Percentiles rank a stretch among this genome's conserved stretches.
phyloP scores from a whole-genome alignment of 2,888 invertebrate species.

The Tetramorium bicarinatum region DNA sequence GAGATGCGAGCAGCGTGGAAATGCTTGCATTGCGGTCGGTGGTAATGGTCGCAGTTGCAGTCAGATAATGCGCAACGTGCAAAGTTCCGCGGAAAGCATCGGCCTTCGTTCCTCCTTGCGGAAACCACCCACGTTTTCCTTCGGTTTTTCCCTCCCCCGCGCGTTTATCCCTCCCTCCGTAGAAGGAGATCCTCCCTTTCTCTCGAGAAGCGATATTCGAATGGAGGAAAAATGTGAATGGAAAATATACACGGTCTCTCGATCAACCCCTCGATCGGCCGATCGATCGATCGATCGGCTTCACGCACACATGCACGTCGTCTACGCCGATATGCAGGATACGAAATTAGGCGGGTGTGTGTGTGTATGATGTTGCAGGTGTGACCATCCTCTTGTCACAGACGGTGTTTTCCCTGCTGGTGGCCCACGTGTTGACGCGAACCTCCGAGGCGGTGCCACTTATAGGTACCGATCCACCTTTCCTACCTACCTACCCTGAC shows the following conservation, averaged over 20 bases:
- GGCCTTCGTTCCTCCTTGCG: slow-evolving; percentile 52
- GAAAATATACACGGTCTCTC: neutral
- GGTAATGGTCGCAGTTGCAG: slow-evolving; percentile 55
- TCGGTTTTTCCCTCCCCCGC: neutral
- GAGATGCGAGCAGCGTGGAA: slow-evolving; percentile 5
- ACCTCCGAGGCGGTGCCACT: slow-evolving; percentile 99
- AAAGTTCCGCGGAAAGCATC: slow-evolving; percentile 39
- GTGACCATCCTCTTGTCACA: slow-evolving; percentile 99
- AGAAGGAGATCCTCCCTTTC: neutral
- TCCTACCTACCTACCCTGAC: slow-evolving; percentile 66
- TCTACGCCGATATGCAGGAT: slow-evolving; percentile 59
- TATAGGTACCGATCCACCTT: slow-evolving; percentile 91
- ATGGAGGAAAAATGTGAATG: neutral
- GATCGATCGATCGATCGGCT: slow-evolving; percentile 7
- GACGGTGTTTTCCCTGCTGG: slow-evolving; percentile 99
- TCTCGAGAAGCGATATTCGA: slow-evolving; percentile 24
- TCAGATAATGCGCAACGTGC: slow-evolving; percentile 47
- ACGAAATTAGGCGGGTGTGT: slow-evolving; percentile 87
- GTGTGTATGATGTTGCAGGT: slow-evolving; percentile 94
- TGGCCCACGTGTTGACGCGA: slow-evolving; percentile 99
- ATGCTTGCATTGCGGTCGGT: slow-evolving; percentile 44
- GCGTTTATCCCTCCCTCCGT: too few species aligned
- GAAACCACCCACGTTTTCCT: slow-evolving; percentile 40
- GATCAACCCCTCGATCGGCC: neutral
- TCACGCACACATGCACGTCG: slow-evolving; percentile 66